A percentile compares a stretch with the other conserved stretches of the same genome.
These are phyloP conservation scores for Speoplatyrhinus poulsoni DNA, from an alignment of 2,113 vertebrate species.

Conservation along the genomic window DNA sequence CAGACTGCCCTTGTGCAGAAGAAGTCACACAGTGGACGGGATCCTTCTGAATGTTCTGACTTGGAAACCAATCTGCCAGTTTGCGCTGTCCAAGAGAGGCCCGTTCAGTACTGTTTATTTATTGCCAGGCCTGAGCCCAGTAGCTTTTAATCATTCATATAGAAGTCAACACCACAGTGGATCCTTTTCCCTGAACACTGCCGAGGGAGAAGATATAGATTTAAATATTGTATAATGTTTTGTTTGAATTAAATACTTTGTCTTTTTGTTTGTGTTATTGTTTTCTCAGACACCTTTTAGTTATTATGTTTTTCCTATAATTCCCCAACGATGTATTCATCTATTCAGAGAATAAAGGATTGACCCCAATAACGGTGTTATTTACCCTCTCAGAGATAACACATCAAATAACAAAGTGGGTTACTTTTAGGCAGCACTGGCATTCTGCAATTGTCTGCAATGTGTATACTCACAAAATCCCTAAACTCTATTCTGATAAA, in stretches of 20 bases:
- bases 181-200: conserved; percentile 47
- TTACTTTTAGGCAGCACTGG: conserved; percentile 15
- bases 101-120: conserved; percentile 77
- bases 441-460: conserved; percentile 32
- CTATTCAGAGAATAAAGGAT: conserved; percentile 38
- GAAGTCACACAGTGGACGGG: conserved; percentile 67
- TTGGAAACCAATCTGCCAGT: conserved; percentile 69
- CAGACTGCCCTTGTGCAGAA: conserved; percentile 43
- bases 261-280: conserved; percentile 9
- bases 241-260: conserved; percentile 26
- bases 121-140: conserved; percentile 73
- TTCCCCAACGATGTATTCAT: conserved; percentile 46
- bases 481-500: conserved; percentile 39
- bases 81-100: conserved; percentile 63
- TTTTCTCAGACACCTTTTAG: conserved; percentile 8
- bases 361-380: conserved; percentile 38
- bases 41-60: conserved; percentile 66
- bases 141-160: conserved; percentile 78
- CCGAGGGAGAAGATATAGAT: too few species aligned
- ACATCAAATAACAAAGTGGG: conserved; percentile 42
- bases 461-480: conserved; percentile 12
- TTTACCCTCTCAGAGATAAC: conserved; percentile 35
- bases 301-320: conserved; percentile 36
- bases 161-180: conserved; percentile 67
- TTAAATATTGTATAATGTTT: background rate